Evolutionary conservation across 2,888 invertebrate species (phyloP).

Genomic region (Lamproptera curius): DNA sequence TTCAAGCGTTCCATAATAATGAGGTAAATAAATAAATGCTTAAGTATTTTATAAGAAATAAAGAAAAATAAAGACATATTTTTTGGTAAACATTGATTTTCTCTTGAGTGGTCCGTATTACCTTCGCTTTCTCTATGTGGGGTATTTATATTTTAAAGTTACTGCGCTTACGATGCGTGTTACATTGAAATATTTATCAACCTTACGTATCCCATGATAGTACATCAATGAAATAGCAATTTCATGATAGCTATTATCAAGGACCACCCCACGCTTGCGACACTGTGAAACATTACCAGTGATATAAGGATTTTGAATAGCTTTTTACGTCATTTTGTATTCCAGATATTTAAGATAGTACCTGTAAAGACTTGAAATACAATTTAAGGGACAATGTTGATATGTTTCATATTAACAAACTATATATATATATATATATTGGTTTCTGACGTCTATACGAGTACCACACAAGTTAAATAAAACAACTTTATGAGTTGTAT

Average conservation of each 20-base stretch:
- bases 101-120: no score
- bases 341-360: slow-evolving; percentile 5
- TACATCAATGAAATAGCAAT: slow-evolving; percentile 7
- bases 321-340: no score
- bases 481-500: no score
- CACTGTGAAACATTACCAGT: slow-evolving; percentile 9
- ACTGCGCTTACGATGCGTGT: slow-evolving; percentile 6
- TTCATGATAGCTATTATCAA: slow-evolving; percentile 5
- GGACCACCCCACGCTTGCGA: slow-evolving; percentile 15
- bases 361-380: not conserved
- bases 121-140: no score
- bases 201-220: slow-evolving; percentile 1
- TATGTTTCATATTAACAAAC: not conserved
- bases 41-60: not conserved
- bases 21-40: not conserved
- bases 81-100: no score
- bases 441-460: not conserved
- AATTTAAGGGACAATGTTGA: not conserved
- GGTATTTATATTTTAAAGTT: not conserved
- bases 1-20: not conserved
- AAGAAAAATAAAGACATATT: not conserved
- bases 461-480: not conserved
- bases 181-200: slow-evolving; percentile 6
- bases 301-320: no score
- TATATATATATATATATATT: not conserved